phyloP scores from a whole-genome alignment of 2,888 invertebrate genomes.

The Gastracanthus pulcherrimus region DNA sequence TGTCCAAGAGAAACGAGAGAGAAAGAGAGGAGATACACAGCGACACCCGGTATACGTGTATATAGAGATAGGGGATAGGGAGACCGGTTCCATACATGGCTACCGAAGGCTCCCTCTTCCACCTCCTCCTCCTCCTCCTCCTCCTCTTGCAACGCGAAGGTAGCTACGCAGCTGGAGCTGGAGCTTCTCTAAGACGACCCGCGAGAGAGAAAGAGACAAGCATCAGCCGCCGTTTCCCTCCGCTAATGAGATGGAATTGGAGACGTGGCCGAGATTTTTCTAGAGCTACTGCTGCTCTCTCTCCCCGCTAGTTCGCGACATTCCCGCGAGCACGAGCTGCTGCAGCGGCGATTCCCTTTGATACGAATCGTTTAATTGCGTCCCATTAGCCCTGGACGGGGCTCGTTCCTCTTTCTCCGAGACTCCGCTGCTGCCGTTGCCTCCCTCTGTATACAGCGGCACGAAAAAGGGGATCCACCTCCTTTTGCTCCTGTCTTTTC shows the following conservation, averaged over 20 bases:
- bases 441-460: conserved; percentile 51
- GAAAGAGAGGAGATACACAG: conserved; percentile 59
- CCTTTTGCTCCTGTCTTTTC: conserved; percentile 60
- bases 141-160: conserved; percentile 44
- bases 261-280: conserved; percentile 77
- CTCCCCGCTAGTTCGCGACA: conserved; percentile 70
- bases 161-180: neutral
- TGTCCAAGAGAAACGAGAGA: conserved; percentile 54
- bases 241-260: conserved; percentile 78
- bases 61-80: conserved; percentile 68
- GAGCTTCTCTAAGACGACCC: conserved; percentile 70
- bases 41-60: conserved; percentile 71
- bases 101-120: conserved; percentile 68
- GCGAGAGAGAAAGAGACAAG: conserved; percentile 76
- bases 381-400: conserved; percentile 74
- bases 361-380: conserved; percentile 78
- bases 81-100: conserved; percentile 78
- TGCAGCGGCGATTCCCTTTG: conserved; percentile 75
- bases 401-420: conserved; percentile 47
- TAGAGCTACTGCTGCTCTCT: conserved; percentile 67
- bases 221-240: conserved; percentile 76
- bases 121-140: conserved; percentile 55
- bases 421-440: conserved; percentile 27
- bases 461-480: conserved; percentile 58
- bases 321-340: conserved; percentile 71